Base-by-base conservation (phyloP, 2,113 vertebrate species). In the Cyanoliseus patagonus region DNA sequence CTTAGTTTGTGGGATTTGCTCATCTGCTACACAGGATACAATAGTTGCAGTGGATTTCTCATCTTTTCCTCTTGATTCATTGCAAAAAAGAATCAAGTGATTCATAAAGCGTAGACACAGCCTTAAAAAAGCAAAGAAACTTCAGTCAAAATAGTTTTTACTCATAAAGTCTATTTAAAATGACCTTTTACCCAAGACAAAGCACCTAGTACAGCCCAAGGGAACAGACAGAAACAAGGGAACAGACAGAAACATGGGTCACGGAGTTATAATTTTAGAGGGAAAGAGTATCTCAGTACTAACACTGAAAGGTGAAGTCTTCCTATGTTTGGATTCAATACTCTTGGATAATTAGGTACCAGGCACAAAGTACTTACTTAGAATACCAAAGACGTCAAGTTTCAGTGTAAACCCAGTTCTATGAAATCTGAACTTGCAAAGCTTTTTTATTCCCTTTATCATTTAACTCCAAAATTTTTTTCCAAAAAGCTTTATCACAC, bases 61-160 rank as follows among this genome's bases (percentile, higher is more conserved):
- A 92, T 88, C 72, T 80, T 78, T 88, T 70, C 75, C 75, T 85
- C 63, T 92, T 74, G 67, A 78, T 88, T 96, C 91, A 95, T 91
- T 23, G 83, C 46, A 90, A 86, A 95, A 72, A 77, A 74, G 81
- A 74, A 64, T 92, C 91, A 62, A 63, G n/a, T 52, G 97, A 93
- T 46, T 97, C 96, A 92, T 97, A 97, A 86, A 97, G 57, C 1
- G 57, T 63, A 92, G 93, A 98, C 28, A 85, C n/a, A 78, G 93
- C 93, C 97, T 97, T 85, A 52, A 94, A 97, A 97, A 97, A 92
- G 20, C n/a, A 85, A 96, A 83, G 37, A 79, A 92, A 85, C 10
- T 17, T 14, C 72, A 79, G 61, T 95, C 63, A 94, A 92, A 63
- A 69, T 41, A 73, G 88, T 12, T 76, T 82, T 17, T 47, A 75